Evolutionary conservation across 1,140 invertebrate species (phyloP).

Genomic region (Tyrophagus putrescentiae): DNA sequence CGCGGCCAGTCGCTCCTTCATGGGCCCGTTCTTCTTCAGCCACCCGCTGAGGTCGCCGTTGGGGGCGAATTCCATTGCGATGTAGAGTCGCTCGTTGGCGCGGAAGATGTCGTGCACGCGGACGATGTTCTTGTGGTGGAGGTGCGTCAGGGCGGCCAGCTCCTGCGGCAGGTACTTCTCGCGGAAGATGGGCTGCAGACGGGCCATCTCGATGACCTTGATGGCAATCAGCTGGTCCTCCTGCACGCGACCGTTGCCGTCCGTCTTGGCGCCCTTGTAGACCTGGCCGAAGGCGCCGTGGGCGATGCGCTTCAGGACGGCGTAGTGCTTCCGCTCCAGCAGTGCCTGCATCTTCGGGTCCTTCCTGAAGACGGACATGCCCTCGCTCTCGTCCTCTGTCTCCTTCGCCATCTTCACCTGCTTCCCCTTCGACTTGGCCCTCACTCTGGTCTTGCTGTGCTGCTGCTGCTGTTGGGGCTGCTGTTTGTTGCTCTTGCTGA

Average conservation of each 20-base stretch:
- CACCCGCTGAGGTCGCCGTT: constrained; percentile 5
- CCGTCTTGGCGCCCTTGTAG: neutral
- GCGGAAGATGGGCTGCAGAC: neutral
- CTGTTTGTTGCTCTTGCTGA: no score
- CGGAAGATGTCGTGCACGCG: constrained; percentile 6
- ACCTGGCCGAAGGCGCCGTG: neutral
- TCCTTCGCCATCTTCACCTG: no score
- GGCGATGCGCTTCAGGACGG: neutral
- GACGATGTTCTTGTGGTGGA: constrained; percentile 4
- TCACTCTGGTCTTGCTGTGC: no score
- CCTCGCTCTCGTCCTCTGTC: no score
- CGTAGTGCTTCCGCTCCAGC: neutral
- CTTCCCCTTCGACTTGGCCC: no score
- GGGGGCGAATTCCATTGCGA: constrained; percentile 7
- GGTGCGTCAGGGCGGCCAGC: constrained; percentile 11
- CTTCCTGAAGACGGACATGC: no score
- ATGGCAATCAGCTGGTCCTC: neutral
- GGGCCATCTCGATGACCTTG: constrained; percentile 15
- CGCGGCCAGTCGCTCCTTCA: neutral
- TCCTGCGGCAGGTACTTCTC: constrained; percentile 19
- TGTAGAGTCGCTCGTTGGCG: constrained; percentile 9
- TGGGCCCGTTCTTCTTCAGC: constrained; percentile 19
- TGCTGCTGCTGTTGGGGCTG: no score
- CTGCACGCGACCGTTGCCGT: neutral
- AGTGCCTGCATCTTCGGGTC: neutral